Evolutionary conservation across 2,888 invertebrate species (phyloP), one percentile per base, ranked within the genome.

Genomic region (Chymomyza caudatula): DNA sequence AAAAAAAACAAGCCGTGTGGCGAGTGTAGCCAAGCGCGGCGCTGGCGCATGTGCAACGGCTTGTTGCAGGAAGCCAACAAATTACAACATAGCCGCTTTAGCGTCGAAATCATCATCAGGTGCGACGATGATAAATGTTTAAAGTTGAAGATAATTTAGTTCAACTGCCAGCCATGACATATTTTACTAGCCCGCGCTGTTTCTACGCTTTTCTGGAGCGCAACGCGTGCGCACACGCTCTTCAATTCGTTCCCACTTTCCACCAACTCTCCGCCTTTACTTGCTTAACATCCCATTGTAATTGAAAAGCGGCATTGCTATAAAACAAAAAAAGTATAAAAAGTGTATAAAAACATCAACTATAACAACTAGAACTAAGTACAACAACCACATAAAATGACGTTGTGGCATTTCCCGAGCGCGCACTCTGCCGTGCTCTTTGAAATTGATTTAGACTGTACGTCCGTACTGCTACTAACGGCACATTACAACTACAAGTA

Each of bases 51-150:
- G 80, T 81, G 80, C 80, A 81, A 67, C 80, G 82, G 80, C 85
- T 82, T 81, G 80, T 85, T 85, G 80, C 80, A 85, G 82, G 78
- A 80, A 83, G 84, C 85, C 74, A 82, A 82, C 85, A 81, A 81
- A 85, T 81, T 81, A 79, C 75, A 65, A 67, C 63, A 77, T 4
- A 15, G n/a, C 6, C n/a, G 53, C 13, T 23, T 53, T 23, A n/a
- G 51, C 13, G 19, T 2, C 22, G 6, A 44, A 11, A 37, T 37
- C 59, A 65, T 69, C 67, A 64, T 76, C 74, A 76, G 73, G 73
- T 75, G 76, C 69, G 60, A 71, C 66, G 56, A 64, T 53, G 59
- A 37, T 57, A 55, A 72, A 76, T 75, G 75, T 74, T 75, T 76
- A 63, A 47, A 76, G 76, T 65, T 67, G 62, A 65, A 20, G 62